Evolutionary conservation across 1,140 invertebrate species (phyloP), one percentile per base, ranked within the genome.

Genomic region (Lucilia cuprina): DNA sequence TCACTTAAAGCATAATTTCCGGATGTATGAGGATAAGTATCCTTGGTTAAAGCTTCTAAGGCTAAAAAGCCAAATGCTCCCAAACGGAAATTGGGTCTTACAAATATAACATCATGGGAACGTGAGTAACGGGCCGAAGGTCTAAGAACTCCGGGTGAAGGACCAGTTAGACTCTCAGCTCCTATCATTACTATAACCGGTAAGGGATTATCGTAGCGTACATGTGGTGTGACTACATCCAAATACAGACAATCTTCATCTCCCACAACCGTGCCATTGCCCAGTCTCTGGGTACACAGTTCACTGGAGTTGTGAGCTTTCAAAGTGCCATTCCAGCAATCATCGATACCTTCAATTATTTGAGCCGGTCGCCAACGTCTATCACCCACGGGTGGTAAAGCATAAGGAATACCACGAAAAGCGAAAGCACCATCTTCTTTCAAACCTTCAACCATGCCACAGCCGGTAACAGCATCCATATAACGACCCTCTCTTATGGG

Each of bases 1-100:
- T 98, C 97, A 5, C 95, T 95, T 0, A 97, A 92, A 0, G 95
- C 97, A 88, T 97, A 97, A 87, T 98, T 97, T n/a, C 96, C 96
- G 0, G 96, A 96, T 0, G 94, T 95, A 8, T 91, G 93, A 0
- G 95, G 95, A 89, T 96, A 94, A 21, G 94, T 93, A 0, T 94
- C 91, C 85, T 94, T 93, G 0, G 95, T 94, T 0, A 97, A 88
- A 0, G 93, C 92, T 55, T 95, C 94, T 0, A 94, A 90, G 0
- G 96, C 94, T 3, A 97, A 91, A 88, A 97, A 97, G 10, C 96
- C 96, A 19, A 97, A 94, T 14, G 94, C 92, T 2, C 95, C 96
- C 74, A 96, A 86, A 86, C 95, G 92, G 89, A 97, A 96, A 85
- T 97, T 96, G 4, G 96, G 96, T 84, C 94, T 92, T 0, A 97